Percentiles rank a stretch among this genome's conserved stretches.
Evolutionary conservation across 2,888 invertebrate species (phyloP).

Genomic region (Agrotis ipsilon): DNA sequence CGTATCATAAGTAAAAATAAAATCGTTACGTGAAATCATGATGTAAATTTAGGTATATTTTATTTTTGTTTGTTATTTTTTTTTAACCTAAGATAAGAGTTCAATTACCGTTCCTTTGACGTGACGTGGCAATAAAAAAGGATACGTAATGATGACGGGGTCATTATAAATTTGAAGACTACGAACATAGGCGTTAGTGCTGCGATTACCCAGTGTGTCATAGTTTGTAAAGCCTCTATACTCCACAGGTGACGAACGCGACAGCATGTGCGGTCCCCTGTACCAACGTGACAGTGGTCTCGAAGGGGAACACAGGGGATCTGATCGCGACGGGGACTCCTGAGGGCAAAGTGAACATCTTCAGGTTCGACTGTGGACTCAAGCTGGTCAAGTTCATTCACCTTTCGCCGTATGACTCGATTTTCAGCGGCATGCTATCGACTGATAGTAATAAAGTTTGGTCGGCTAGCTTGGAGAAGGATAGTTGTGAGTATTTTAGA

Average conservation of each 20-base stretch:
- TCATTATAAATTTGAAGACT: background rate
- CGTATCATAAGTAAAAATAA: background rate
- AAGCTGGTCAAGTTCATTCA: conserved; percentile 92
- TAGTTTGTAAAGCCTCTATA: conserved; percentile 12
- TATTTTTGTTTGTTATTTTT: conserved; percentile 19
- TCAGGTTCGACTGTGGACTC: conserved; percentile 95
- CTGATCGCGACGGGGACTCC: conserved; percentile 91
- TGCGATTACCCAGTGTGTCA: conserved; percentile 13
- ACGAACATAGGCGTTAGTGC: conserved; percentile 22
- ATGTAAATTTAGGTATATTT: background rate
- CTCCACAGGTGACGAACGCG: conserved; percentile 93
- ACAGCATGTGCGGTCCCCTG: conserved; percentile 94
- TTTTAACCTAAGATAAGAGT: conserved; percentile 26
- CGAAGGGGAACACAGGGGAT: conserved; percentile 91
- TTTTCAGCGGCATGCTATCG: conserved; percentile 86
- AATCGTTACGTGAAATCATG: background rate
- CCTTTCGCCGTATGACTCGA: conserved; percentile 87
- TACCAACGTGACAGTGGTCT: conserved; percentile 90
- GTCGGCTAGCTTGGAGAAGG: conserved; percentile 87
- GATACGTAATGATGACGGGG: conserved; percentile 35
- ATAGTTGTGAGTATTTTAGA: conserved; percentile 81
- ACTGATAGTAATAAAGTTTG: conserved; percentile 87
- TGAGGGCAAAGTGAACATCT: conserved; percentile 94
- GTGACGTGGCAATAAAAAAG: conserved; percentile 25
- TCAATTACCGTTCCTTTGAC: conserved; percentile 19